Evolutionary conservation across 53 echinoderm and acorn worm genomes (phyloP), one percentile per base, ranked within the genome.

Genomic region (Glandiceps talaboti): DNA sequence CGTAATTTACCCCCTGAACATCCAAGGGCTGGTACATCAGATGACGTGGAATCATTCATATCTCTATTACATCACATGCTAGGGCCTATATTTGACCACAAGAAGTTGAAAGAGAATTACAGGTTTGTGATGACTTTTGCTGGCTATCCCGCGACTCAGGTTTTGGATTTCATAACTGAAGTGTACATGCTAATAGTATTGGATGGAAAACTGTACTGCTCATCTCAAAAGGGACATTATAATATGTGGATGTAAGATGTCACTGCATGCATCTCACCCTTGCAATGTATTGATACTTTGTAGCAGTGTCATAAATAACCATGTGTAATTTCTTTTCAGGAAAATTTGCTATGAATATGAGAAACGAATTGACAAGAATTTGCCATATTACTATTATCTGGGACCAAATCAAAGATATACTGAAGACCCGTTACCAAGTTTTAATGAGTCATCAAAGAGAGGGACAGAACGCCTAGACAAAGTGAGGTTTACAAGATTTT

Each of bases 51-150:
- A n/a, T n/a, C n/a, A n/a, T 80, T 80, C 14, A 80, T 80, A 10
- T 80, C 80, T 0, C 29, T 80, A 28, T 6, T 80, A 14, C 80
- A 80, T 33, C 80, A 79, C 29, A 80, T 80, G 80, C 80, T 80
- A 20, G 73, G 80, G 1, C 80, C 64, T 29, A 80, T 33, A 64
- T 80, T 80, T 80, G 80, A 80, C n/a, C n/a, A 26, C 73, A 80
- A 64, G 80, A 30, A 27, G 6, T 80, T 80, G 28, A 80, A 28
- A 1, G 0, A 80, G 33, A 27, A 29, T 25, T 80, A 79, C 79
- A 79, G 79, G 79, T 79, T 32, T 31, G 32, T 77, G 30, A n/a
- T n/a, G n/a, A n/a, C n/a, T n/a, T n/a, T n/a, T n/a, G n/a, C n/a
- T n/a, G n/a, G n/a, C n/a, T n/a, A n/a, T n/a, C n/a, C n/a, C n/a